phyloP scores from a whole-genome alignment of 2,888 invertebrate species.

The Cremastobaeus sp. region DNA sequence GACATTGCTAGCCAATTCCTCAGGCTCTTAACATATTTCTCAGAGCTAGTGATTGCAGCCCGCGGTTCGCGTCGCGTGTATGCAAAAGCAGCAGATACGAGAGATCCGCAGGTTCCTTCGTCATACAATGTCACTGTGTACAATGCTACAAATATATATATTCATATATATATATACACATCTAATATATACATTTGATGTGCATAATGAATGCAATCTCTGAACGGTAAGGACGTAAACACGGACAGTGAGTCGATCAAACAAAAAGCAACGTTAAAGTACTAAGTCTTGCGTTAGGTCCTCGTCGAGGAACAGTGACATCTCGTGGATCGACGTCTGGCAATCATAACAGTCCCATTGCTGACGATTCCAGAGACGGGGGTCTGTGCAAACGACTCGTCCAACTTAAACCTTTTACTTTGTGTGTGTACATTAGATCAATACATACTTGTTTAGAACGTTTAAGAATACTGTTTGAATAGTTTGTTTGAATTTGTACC shows the following conservation, averaged over 20 bases:
- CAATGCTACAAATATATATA: constrained; percentile 31
- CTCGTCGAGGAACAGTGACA: constrained; percentile 65
- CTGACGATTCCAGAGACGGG: constrained; percentile 70
- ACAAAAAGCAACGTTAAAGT: constrained; percentile 70
- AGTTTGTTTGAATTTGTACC: constrained; percentile 62
- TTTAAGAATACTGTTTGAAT: constrained; percentile 34
- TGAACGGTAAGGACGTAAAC: not conserved
- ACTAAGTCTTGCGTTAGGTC: constrained; percentile 72
- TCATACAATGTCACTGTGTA: constrained; percentile 29
- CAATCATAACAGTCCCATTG: constrained; percentile 63
- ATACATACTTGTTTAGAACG: constrained; percentile 29
- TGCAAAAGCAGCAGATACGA: constrained; percentile 31
- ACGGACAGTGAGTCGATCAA: too few relatives aligned
- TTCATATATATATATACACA: constrained; percentile 22
- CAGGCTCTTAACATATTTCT: constrained; percentile 75
- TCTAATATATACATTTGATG: too few relatives aligned
- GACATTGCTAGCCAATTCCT: constrained; percentile 77
- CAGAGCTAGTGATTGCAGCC: constrained; percentile 75
- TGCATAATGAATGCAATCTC: not conserved
- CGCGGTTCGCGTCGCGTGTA: constrained; percentile 42
- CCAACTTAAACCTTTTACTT: constrained; percentile 70
- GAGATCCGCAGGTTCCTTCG: constrained; percentile 36
- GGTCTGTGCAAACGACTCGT: constrained; percentile 67
- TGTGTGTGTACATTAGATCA: constrained; percentile 46
- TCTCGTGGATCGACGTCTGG: constrained; percentile 72